These are phyloP conservation scores for Hapalemur alaotrensis DNA, from an alignment of 2,797 vertebrate species.

Conservation along the genomic window DNA sequence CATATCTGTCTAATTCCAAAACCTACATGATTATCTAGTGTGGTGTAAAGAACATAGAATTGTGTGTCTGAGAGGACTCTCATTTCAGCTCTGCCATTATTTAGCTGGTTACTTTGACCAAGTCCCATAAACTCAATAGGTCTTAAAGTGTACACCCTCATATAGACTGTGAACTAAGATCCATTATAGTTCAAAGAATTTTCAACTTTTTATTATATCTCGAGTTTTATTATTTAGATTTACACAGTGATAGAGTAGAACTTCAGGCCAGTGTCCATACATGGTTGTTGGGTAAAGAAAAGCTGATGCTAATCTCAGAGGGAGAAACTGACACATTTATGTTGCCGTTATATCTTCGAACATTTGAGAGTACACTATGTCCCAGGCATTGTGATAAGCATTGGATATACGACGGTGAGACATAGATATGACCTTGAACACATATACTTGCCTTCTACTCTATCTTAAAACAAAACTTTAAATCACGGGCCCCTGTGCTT, in stretches of 20 bases:
- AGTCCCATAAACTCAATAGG: background rate
- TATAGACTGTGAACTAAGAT: background rate
- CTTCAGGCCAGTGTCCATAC: background rate
- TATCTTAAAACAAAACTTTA: background rate
- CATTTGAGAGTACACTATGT: background rate
- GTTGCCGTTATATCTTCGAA: background rate
- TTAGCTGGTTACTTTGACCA: background rate
- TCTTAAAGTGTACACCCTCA: background rate
- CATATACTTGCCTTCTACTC: background rate
- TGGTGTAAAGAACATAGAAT: background rate
- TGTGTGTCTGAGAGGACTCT: background rate
- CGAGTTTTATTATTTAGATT: background rate
- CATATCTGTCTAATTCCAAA: background rate
- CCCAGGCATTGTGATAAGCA: background rate
- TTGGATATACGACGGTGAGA: background rate
- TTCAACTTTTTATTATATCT: background rate
- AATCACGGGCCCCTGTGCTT: background rate
- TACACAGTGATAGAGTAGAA: background rate
- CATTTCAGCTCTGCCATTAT: background rate
- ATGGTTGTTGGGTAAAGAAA: background rate
- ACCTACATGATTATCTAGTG: background rate
- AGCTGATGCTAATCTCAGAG: background rate
- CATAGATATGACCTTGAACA: background rate
- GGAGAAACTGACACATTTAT: background rate
- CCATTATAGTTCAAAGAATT: background rate